These are phyloP conservation scores for Pelagia noctiluca DNA, from an alignment of 30 jellyfish, hydroid and myxozoan species.

Conservation along the genomic window DNA sequence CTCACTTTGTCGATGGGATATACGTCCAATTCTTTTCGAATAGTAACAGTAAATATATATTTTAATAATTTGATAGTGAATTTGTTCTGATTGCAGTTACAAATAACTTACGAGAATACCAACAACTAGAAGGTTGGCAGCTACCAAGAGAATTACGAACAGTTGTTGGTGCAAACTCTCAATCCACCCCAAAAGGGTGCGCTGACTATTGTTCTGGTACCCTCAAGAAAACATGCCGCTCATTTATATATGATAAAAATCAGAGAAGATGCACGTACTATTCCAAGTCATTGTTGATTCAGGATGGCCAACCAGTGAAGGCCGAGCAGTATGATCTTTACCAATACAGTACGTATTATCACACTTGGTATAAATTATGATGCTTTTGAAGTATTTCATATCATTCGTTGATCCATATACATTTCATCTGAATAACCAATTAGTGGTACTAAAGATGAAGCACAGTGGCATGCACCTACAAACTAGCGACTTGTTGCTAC, in stretches of 20 bases:
- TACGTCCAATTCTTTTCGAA: too few relatives aligned
- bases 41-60: too few relatives aligned
- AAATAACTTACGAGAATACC: slow-evolving; percentile 69
- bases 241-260: slow-evolving; percentile 60
- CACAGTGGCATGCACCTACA: too few relatives aligned
- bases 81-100: slow-evolving; percentile 43
- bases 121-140: slow-evolving; percentile 57
- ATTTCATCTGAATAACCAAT: too few relatives aligned
- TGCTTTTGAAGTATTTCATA: too few relatives aligned
- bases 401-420: not conserved
- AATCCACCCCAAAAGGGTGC: slow-evolving; percentile 41
- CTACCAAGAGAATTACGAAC: slow-evolving; percentile 67
- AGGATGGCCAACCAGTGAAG: slow-evolving; percentile 44
- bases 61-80: too few relatives aligned
- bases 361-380: too few relatives aligned
- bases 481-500: too few relatives aligned
- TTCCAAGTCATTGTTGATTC: slow-evolving; percentile 63
- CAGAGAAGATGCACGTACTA: slow-evolving; percentile 58
- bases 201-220: slow-evolving; percentile 62
- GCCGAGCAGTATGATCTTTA: slow-evolving; percentile 73
- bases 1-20: too few relatives aligned
- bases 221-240: slow-evolving; percentile 64
- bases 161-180: slow-evolving; percentile 35
- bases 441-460: too few relatives aligned
- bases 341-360: slow-evolving; percentile 65